Percentiles rank a stretch among this genome's conserved stretches.
These are phyloP conservation scores for Wiebesia pumilae DNA, from an alignment of 1,140 invertebrate species.

Conservation along the genomic window DNA sequence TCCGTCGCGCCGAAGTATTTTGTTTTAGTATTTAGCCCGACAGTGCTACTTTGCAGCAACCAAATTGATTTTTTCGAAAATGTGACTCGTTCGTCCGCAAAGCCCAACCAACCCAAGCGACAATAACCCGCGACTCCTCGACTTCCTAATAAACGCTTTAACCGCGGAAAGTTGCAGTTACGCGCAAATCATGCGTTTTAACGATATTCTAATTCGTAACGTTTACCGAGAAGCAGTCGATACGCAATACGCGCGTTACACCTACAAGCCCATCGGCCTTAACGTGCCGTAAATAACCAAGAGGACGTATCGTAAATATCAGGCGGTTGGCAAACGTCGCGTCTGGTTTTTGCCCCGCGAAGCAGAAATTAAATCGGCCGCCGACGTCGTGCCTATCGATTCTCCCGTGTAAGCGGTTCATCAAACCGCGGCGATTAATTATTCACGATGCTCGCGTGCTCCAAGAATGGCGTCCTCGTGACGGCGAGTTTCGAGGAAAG, in stretches of 20 bases:
- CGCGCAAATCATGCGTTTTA: not conserved
- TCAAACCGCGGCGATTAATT: constrained; percentile 14
- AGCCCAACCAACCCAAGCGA: too few relatives aligned
- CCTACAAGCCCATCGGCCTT: not conserved
- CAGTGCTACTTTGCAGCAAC: too few relatives aligned
- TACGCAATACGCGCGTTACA: not conserved
- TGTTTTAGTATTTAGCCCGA: too few relatives aligned
- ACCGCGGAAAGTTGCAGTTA: not conserved
- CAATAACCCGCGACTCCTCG: not conserved
- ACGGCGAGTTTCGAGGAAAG: not conserved
- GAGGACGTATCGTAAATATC: not conserved
- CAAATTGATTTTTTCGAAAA: not conserved
- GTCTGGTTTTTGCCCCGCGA: not conserved
- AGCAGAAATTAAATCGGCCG: constrained; percentile 13
- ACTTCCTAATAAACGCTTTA: not conserved
- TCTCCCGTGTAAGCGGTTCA: not conserved
- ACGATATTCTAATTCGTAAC: not conserved
- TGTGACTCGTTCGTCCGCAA: too few relatives aligned
- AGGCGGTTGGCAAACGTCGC: not conserved
- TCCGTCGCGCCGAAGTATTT: too few relatives aligned
- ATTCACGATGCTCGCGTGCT: not conserved
- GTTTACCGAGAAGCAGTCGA: not conserved
- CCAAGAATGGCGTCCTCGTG: not conserved
- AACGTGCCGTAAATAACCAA: not conserved
- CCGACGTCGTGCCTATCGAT: not conserved